Evolutionary conservation across 2,797 vertebrate genomes (phyloP).

Genomic region (Danio albolineatus): DNA sequence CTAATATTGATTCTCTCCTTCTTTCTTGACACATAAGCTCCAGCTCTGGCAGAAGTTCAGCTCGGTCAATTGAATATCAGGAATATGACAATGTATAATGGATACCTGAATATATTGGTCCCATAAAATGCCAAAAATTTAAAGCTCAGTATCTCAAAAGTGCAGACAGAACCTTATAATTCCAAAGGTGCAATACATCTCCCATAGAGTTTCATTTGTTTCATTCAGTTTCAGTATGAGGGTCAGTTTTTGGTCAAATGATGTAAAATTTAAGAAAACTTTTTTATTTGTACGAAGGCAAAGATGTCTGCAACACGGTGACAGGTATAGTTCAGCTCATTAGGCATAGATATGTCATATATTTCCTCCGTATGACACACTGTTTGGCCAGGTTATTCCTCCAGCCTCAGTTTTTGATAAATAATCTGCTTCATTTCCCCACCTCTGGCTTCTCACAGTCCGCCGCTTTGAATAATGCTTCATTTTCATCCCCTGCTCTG

Average conservation of each 20-base stretch:
- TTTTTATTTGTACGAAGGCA: background rate
- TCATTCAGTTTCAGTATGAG: background rate
- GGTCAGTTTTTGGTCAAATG: conserved; percentile 8
- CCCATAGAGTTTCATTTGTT: conserved; percentile 1
- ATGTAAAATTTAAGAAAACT: background rate
- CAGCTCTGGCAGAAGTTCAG: background rate
- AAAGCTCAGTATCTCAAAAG: no score
- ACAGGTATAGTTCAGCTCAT: conserved; percentile 1
- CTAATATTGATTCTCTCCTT: conserved; percentile 31
- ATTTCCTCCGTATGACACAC: background rate
- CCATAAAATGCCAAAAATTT: background rate
- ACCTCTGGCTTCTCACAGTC: conserved; percentile 39
- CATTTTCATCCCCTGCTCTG: conserved; percentile 39
- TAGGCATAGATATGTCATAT: background rate
- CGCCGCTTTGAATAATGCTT: conserved; percentile 13
- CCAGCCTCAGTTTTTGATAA: conserved; percentile 6
- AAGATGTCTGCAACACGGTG: background rate
- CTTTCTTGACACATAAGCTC: background rate
- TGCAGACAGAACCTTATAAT: no score
- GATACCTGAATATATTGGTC: background rate
- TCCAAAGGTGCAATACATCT: no score
- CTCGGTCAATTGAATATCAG: background rate
- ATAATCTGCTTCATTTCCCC: conserved; percentile 40
- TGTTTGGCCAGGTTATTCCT: background rate
- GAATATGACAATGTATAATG: conserved; percentile 2